phyloP scores from a whole-genome alignment of 1,140 invertebrate species.

The Drosophila bocqueti region DNA sequence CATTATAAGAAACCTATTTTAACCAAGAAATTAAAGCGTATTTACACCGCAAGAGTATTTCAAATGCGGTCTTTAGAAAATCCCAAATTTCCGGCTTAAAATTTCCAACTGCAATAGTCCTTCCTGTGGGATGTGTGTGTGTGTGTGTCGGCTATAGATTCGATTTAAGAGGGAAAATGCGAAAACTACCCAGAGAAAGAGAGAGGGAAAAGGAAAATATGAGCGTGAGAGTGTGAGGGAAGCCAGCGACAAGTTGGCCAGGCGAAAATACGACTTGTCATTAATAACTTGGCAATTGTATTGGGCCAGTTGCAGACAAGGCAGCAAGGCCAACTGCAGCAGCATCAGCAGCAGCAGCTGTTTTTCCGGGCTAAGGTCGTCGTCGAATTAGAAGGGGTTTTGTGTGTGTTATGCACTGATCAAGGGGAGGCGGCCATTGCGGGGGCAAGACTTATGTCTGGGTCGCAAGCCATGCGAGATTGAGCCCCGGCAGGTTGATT shows the following conservation, averaged over 20 bases:
- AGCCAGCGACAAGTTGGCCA: slow-evolving; percentile 48
- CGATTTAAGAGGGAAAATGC: slow-evolving; percentile 58
- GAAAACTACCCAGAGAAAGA: slow-evolving; percentile 9
- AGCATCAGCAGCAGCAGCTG: slow-evolving; percentile 32
- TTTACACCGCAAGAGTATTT: slow-evolving; percentile 1
- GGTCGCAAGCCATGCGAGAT: slow-evolving; percentile 31
- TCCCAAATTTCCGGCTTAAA: slow-evolving; percentile 2
- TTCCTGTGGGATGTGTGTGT: slow-evolving; percentile 12
- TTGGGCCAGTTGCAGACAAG: slow-evolving; percentile 41
- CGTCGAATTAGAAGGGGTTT: slow-evolving; percentile 1
- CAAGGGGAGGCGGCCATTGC: background rate
- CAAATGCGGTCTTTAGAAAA: background rate
- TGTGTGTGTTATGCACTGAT: slow-evolving; percentile 11
- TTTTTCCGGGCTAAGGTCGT: slow-evolving; percentile 9
- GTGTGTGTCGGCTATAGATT: slow-evolving; percentile 40
- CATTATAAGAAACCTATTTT: no score
- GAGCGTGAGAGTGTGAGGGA: background rate
- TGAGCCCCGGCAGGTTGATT: slow-evolving; percentile 37
- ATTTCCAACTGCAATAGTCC: slow-evolving; percentile 20
- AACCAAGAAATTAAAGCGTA: background rate
- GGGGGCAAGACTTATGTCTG: slow-evolving; percentile 35
- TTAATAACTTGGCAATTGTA: slow-evolving; percentile 77
- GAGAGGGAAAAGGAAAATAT: background rate
- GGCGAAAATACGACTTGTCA: slow-evolving; percentile 66
- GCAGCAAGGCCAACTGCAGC: slow-evolving; percentile 31